Conservation (phyloP, 30 jellyfish, hydroid and myxozoan genomes). For the Hydractinia symbiolongicarpus region DNA sequence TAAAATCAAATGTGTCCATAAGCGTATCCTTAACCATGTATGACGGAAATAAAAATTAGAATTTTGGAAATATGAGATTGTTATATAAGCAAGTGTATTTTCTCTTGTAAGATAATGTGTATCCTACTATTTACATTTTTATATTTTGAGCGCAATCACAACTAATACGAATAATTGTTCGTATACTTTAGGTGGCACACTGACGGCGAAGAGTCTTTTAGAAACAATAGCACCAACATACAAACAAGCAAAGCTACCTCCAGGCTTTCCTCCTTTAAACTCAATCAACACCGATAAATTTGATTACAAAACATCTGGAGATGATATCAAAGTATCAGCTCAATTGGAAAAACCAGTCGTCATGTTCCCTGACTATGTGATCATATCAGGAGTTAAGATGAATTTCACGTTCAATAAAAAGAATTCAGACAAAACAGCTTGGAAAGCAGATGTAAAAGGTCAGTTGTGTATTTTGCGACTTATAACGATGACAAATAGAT, state of each 20-base stretch:
- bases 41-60: too few relatives aligned
- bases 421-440: slow-evolving; percentile 76
- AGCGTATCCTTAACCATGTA: too few relatives aligned
- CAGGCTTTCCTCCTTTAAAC: slow-evolving; percentile 92
- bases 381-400: slow-evolving; percentile 54
- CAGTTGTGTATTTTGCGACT: background rate
- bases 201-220: slow-evolving; percentile 81
- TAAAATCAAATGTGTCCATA: too few relatives aligned
- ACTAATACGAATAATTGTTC: too few relatives aligned
- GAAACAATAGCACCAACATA: slow-evolving; percentile 95
- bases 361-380: slow-evolving; percentile 63
- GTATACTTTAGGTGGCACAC: slow-evolving; percentile 39
- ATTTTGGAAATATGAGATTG: too few relatives aligned
- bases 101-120: too few relatives aligned
- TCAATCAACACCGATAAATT: slow-evolving; percentile 88
- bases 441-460: slow-evolving; percentile 87
- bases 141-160: too few relatives aligned
- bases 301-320: slow-evolving; percentile 77
- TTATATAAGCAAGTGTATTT: too few relatives aligned
- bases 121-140: too few relatives aligned
- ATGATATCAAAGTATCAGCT: slow-evolving; percentile 72
- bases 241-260: slow-evolving; percentile 89
- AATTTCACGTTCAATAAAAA: slow-evolving; percentile 79
- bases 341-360: slow-evolving; percentile 59
- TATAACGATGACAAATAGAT: too few relatives aligned